A percentile compares a stretch with the other conserved stretches of the same genome.
Evolutionary conservation across 2,113 vertebrate species (phyloP).

Genomic region (Neoarius graeffei): DNA sequence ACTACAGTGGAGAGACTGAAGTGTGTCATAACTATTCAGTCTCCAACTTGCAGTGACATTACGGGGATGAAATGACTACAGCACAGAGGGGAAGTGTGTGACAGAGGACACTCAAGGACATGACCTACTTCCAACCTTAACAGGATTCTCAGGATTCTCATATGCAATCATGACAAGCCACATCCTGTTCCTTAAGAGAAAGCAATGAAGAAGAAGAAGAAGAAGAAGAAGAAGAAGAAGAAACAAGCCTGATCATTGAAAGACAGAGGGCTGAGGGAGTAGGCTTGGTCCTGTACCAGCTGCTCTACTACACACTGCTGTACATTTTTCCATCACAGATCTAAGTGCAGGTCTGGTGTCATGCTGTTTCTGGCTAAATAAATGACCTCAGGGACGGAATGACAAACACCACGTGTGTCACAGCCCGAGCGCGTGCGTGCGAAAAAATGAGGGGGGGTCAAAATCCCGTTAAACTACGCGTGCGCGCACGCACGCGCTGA

Average conservation of each 20-base stretch:
- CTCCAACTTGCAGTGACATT: not conserved
- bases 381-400: not conserved
- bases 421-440: not conserved
- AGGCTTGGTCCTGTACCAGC: slow-evolving; percentile 17
- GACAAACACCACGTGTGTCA: slow-evolving; percentile 11
- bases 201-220: not conserved
- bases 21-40: not conserved
- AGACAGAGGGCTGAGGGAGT: not conserved
- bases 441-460: too few relatives aligned
- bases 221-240: not conserved
- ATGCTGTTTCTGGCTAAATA: slow-evolving; percentile 1
- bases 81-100: not conserved
- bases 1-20: not conserved
- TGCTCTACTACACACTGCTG: slow-evolving; percentile 13
- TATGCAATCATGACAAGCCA: slow-evolving; percentile 2
- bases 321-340: not conserved
- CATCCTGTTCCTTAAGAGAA: not conserved
- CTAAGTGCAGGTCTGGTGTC: not conserved
- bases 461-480: not conserved
- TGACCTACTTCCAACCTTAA: slow-evolving; percentile 26
- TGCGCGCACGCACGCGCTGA: not conserved
- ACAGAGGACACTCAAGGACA: slow-evolving; percentile 41
- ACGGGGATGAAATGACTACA: not conserved
- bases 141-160: not conserved
- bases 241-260: not conserved